Base-by-base conservation (phyloP, 2,888 invertebrate species). In the Ichneumoninae sp. region DNA sequence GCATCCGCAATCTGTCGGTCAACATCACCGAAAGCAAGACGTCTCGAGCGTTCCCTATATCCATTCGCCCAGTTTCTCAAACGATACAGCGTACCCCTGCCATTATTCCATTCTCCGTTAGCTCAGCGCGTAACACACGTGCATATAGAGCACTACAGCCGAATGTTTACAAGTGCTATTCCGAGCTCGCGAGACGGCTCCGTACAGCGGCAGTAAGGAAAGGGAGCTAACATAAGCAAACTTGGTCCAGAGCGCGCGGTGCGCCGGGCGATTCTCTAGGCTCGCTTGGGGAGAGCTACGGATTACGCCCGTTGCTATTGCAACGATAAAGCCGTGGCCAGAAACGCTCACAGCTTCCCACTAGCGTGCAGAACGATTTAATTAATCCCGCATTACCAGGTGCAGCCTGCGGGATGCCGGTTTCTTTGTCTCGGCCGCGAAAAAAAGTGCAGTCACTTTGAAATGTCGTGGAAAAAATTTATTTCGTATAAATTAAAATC, bases 111-210 rank as follows among this genome's bases (percentile, higher is more conserved):
- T 78, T 52, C 79, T 62, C 74, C 86, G 78, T 85, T 79, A 85
- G 78, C 62, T 80, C 78, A 76, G 52, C 65, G 68, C 76, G 60
- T 66, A 62, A 77, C 77, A 71, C 80, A 40, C 76, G 68, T 72
- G 74, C 70, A 79, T 69, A 76, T 68, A 82, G 79, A 22, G 62
- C 74, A 75, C 79, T 52, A 69, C 72, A 68, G 80, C 79, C 75
- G 77, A 91, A 90, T 92, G 91, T 92, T 92, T 91, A 91, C 90
- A 89, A 87, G 90, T 91, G 91, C 91, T 92, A 92, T 92, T 92
- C 90, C 91, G 89, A 88, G 91, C 81, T 86, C 84, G 81, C 76
- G 80, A 36, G 52, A 52, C 77, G 52, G 19, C 50, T 30, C 62
- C 8, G 80, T 83, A 87, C 86, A 80, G 80, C 80, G 78, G 77